These are phyloP conservation scores for Yponomeuta sedellus DNA, from an alignment of 2,888 invertebrate species.

Conservation along the genomic window DNA sequence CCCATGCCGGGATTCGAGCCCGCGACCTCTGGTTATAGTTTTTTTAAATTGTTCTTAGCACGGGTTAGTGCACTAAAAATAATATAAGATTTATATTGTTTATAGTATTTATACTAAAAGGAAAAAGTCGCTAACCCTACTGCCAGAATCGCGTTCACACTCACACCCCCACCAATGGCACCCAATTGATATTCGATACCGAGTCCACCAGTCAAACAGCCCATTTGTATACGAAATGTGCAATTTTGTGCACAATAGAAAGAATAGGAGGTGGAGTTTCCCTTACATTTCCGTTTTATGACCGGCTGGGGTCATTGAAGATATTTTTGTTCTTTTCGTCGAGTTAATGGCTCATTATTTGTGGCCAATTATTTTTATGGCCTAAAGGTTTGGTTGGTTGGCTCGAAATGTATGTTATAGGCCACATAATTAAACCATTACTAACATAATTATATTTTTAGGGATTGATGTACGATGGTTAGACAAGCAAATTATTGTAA, in stretches of 20 bases:
- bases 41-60: no score
- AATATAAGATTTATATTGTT: no score
- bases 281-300: slow-evolving; percentile 50
- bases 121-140: background rate
- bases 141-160: slow-evolving; percentile 14
- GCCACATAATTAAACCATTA: background rate
- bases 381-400: slow-evolving; percentile 25
- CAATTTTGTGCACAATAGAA: slow-evolving; percentile 49
- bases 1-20: no score
- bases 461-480: no score
- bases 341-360: slow-evolving; percentile 24
- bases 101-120: no score
- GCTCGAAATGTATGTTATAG: background rate
- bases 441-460: background rate
- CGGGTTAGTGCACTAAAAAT: no score
- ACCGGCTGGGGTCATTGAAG: slow-evolving; percentile 50
- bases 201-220: slow-evolving; percentile 63
- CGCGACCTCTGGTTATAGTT: no score
- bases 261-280: slow-evolving; percentile 18
- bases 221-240: slow-evolving; percentile 60
- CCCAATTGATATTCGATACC: slow-evolving; percentile 70
- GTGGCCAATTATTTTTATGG: slow-evolving; percentile 14
- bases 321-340: slow-evolving; percentile 23
- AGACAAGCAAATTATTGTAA: no score
- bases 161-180: slow-evolving; percentile 37